These are phyloP conservation scores for Apostichopus californicus DNA, from an alignment of 35 echinoderm and acorn worm genomes.

Conservation along the genomic window DNA sequence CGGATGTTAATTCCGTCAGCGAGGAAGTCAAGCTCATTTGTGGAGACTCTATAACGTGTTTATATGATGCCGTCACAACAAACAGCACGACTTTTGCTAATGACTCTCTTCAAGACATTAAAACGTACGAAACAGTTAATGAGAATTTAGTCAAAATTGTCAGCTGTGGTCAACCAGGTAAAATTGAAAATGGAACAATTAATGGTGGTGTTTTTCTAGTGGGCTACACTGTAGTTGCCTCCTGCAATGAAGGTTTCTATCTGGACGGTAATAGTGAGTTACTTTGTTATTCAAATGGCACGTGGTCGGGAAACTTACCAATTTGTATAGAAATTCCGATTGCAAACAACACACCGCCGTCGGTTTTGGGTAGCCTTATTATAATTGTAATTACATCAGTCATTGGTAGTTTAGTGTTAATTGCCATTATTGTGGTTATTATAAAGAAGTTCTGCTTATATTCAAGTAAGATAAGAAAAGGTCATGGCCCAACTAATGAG, in stretches of 20 bases:
- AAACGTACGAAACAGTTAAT: slow-evolving; percentile 20
- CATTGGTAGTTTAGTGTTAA: no score
- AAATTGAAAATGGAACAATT: slow-evolving; percentile 55
- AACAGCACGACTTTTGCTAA: slow-evolving; percentile 61
- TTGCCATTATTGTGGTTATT: no score
- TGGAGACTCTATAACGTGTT: slow-evolving; percentile 46
- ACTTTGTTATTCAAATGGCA: background rate
- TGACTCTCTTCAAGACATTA: slow-evolving; percentile 32
- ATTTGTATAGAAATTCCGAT: no score
- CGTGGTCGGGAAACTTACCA: background rate
- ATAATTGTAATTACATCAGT: no score
- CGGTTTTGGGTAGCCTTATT: no score
- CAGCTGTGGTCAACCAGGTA: slow-evolving; percentile 68
- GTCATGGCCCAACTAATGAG: no score
- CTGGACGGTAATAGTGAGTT: background rate
- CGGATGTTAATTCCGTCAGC: slow-evolving; percentile 46
- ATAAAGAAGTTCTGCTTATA: no score
- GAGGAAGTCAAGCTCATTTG: slow-evolving; percentile 62
- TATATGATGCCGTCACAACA: slow-evolving; percentile 66
- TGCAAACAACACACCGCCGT: no score
- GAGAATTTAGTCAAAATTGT: slow-evolving; percentile 63
- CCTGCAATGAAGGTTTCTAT: slow-evolving; percentile 40
- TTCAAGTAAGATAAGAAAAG: no score
- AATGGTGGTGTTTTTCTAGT: slow-evolving; percentile 52
- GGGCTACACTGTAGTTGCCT: slow-evolving; percentile 23